Evolutionary conservation across 2,113 vertebrate species (phyloP).

Genomic region (Myxocyprinus asiaticus): DNA sequence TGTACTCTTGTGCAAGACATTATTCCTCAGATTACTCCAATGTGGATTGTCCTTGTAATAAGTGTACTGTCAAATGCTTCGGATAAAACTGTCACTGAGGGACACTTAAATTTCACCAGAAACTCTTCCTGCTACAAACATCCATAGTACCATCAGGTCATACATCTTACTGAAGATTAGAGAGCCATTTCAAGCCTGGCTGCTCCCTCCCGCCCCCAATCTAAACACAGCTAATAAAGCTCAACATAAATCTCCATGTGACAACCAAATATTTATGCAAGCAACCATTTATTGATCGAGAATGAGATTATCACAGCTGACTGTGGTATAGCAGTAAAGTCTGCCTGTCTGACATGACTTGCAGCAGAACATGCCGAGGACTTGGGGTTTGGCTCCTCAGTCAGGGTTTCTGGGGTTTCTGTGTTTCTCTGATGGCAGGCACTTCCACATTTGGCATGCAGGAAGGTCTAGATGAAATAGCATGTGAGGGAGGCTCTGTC

Average conservation of each 20-base stretch:
- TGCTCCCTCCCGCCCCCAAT: neutral
- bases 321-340: constrained; percentile 32
- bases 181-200: neutral
- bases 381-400: constrained; percentile 48
- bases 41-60: neutral
- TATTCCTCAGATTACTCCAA: neutral
- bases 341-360: neutral
- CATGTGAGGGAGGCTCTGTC: neutral
- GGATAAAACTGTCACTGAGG: neutral
- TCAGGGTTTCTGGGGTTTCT: constrained; percentile 19
- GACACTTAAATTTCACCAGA: constrained; percentile 12
- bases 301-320: constrained; percentile 42
- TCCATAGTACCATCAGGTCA: constrained; percentile 9
- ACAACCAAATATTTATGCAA: constrained; percentile 53
- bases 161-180: constrained; percentile 14
- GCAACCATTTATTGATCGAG: constrained; percentile 47
- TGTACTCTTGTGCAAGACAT: neutral
- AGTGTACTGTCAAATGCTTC: neutral
- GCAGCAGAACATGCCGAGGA: too few species aligned
- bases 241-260: constrained; percentile 46
- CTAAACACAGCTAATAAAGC: constrained; percentile 45
- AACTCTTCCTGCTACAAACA: neutral
- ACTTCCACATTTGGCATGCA: neutral
- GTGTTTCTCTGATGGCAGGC: constrained; percentile 24
- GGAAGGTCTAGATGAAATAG: constrained; percentile 26